Evolutionary conservation across 2,888 invertebrate species (phyloP).

Genomic region (Perithous albicinctus): DNA sequence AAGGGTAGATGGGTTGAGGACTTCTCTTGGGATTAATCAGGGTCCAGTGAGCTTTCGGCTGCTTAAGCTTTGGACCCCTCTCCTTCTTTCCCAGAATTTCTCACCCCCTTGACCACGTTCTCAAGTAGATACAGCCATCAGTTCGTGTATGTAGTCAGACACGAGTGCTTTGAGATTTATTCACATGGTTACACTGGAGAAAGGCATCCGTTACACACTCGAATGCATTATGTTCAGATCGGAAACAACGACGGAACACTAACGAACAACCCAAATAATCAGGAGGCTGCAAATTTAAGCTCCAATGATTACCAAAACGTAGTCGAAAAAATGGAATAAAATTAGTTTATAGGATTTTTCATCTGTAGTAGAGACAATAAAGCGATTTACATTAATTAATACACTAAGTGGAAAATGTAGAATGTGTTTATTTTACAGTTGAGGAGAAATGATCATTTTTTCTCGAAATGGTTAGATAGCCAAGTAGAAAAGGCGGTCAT

Average conservation of each 20-base stretch:
- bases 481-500: too few relatives aligned
- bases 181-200: slow-evolving; percentile 15
- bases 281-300: background rate
- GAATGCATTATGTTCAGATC: background rate
- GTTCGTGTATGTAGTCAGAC: background rate
- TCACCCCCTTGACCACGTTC: background rate
- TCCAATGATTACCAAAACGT: background rate
- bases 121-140: slow-evolving; percentile 4
- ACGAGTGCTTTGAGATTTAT: background rate
- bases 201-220: background rate
- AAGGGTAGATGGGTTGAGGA: background rate
- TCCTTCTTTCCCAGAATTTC: background rate
- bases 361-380: too few relatives aligned
- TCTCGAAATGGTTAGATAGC: too few relatives aligned
- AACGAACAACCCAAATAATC: background rate
- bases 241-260: background rate
- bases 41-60: slow-evolving; percentile 27
- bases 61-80: slow-evolving; percentile 12
- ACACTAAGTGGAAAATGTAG: background rate
- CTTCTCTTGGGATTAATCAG: slow-evolving; percentile 21
- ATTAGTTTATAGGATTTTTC: too few relatives aligned
- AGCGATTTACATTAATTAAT: background rate
- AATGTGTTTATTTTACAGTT: background rate
- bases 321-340: too few relatives aligned
- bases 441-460: too few relatives aligned